A percentile compares a stretch with the other conserved stretches of the same genome.
Evolutionary conservation across 2,797 vertebrate species (phyloP).

Genomic region (Myioborus miniatus): DNA sequence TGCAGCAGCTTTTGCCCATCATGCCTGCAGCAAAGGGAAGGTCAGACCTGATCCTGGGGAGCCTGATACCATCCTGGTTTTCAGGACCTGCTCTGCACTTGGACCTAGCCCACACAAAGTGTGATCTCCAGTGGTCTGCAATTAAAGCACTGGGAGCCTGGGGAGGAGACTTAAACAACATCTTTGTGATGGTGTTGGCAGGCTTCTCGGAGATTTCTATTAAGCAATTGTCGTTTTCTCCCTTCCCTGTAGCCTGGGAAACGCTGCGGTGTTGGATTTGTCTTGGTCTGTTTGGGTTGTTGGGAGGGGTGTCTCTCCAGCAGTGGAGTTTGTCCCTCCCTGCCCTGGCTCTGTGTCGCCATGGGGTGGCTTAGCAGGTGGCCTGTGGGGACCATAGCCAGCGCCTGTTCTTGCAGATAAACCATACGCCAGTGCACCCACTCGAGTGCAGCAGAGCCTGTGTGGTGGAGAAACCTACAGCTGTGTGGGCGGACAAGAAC

Average conservation of each 20-base stretch:
- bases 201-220: not conserved
- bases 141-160: not conserved
- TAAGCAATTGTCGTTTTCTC: not conserved
- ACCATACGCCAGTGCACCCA: not conserved
- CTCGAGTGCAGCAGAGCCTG: not conserved
- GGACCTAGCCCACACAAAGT: not conserved
- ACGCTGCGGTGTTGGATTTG: not conserved
- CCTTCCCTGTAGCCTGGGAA: slow-evolving; percentile 16
- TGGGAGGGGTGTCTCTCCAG: not conserved
- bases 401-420: not conserved
- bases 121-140: not conserved
- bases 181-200: slow-evolving; percentile 30
- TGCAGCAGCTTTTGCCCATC: not conserved
- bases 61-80: not conserved
- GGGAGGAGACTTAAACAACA: not conserved
- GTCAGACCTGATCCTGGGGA: not conserved
- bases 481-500: not conserved
- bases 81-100: not conserved
- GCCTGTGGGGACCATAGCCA: not conserved
- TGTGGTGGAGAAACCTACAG: not conserved
- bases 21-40: fast-evolving
- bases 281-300: slow-evolving; percentile 17
- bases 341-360: not conserved
- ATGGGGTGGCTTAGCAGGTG: not conserved
- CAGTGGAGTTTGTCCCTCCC: not conserved